Percentiles rank a stretch among this genome's conserved stretches.
phyloP scores from a whole-genome alignment of 1,140 invertebrate species.

The Diuraphis noxia region DNA sequence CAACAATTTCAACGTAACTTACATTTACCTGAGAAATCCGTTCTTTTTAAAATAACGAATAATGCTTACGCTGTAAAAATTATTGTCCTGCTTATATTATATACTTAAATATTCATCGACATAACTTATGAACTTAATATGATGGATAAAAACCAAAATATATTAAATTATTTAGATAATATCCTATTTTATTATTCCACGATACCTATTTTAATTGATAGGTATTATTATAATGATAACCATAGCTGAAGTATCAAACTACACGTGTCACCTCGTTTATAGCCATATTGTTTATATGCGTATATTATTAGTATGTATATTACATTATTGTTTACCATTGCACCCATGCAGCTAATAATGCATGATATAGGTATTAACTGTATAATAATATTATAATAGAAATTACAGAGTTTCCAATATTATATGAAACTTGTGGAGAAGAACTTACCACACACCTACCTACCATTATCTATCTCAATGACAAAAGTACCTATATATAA shows the following conservation, averaged over 20 bases:
- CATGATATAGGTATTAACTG: background rate
- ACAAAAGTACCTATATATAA: background rate
- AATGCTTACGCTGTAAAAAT: too few relatives aligned
- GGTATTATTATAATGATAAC: background rate
- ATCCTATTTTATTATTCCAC: too few relatives aligned
- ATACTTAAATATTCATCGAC: too few relatives aligned
- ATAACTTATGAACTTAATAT: too few relatives aligned
- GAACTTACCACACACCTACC: background rate
- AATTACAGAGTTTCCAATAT: background rate
- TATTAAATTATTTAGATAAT: too few relatives aligned
- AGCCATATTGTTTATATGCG: background rate
- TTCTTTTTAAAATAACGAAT: too few relatives aligned
- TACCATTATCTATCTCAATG: background rate
- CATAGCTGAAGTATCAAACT: background rate
- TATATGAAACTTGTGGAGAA: background rate
- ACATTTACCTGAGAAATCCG: too few relatives aligned
- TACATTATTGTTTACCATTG: too few relatives aligned
- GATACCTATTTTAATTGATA: background rate
- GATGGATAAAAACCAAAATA: too few relatives aligned
- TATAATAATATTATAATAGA: background rate
- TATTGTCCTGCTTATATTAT: too few relatives aligned
- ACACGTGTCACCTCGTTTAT: background rate
- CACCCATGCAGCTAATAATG: background rate
- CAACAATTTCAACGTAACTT: too few relatives aligned
- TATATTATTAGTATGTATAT: too few relatives aligned